Percentiles rank a stretch among this genome's conserved stretches.
Conservation (phyloP, 2,888 invertebrate genomes). For the Pollenia angustigena region DNA sequence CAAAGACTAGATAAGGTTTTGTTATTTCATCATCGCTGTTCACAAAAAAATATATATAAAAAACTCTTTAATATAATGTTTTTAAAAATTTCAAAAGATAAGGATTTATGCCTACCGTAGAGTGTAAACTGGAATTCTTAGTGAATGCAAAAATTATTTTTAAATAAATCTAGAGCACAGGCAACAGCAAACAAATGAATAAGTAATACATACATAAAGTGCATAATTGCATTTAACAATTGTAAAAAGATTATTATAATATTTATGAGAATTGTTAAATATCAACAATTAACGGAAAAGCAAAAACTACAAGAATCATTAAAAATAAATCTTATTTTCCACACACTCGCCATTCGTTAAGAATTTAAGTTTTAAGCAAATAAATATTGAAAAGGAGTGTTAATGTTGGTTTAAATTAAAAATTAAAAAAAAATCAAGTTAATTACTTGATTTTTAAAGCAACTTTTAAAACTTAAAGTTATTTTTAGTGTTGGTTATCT, state of each 20-base stretch:
- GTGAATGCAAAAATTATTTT: background rate
- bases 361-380: background rate
- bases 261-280: constrained; percentile 26
- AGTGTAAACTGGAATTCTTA: background rate
- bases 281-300: background rate
- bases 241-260: constrained; percentile 17
- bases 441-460: constrained; percentile 38
- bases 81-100: no score
- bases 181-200: background rate
- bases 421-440: constrained; percentile 25
- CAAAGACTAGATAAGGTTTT: no score
- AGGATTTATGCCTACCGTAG: background rate
- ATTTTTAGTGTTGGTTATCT: background rate
- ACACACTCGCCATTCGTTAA: background rate
- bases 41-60: no score
- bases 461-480: constrained; percentile 5
- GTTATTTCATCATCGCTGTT: no score
- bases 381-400: constrained; percentile 32
- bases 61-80: no score
- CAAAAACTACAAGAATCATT: background rate
- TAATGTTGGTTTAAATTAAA: constrained; percentile 1
- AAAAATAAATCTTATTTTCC: constrained; percentile 7
- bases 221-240: constrained; percentile 18
- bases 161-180: constrained; percentile 40
- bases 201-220: constrained; percentile 15